phyloP scores from a whole-genome alignment of 2,113 vertebrate species.

The Pygoscelis antarcticus region DNA sequence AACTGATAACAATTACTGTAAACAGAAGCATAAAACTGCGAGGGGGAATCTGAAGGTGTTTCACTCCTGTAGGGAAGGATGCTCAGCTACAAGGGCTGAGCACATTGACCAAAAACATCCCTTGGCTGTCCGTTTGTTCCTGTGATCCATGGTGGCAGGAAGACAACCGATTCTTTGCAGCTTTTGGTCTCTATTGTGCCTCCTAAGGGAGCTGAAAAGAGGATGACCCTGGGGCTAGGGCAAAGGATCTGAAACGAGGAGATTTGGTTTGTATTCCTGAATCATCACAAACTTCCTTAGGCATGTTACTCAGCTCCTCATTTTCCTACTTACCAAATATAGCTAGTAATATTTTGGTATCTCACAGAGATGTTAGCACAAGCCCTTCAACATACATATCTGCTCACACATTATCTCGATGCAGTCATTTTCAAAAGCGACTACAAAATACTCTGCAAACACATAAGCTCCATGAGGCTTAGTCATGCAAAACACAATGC shows the following conservation, averaged over 20 bases:
- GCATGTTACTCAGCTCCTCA: slow-evolving; percentile 14
- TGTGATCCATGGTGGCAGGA: background rate
- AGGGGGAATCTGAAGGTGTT: background rate
- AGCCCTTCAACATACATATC: slow-evolving; percentile 25
- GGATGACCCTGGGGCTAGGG: background rate
- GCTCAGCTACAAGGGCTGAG: background rate
- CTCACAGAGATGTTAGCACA: slow-evolving; percentile 36
- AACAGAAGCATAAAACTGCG: background rate
- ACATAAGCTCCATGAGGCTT: background rate
- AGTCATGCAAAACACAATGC: background rate
- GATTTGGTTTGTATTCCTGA: slow-evolving; percentile 3
- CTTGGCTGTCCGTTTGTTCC: background rate
- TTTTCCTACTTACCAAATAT: slow-evolving; percentile 41
- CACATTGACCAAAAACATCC: background rate
- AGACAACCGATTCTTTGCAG: background rate
- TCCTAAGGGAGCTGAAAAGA: background rate
- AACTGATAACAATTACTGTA: background rate
- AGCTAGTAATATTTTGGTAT: slow-evolving; percentile 43
- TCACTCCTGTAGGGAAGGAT: background rate
- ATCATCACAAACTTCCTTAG: slow-evolving; percentile 1
- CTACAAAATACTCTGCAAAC: background rate
- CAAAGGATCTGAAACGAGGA: background rate
- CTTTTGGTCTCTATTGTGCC: background rate
- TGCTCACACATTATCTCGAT: slow-evolving; percentile 28
- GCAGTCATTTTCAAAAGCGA: background rate